Base-by-base conservation (phyloP, 2,888 invertebrate genomes). In the Subacronicta megacephala region DNA sequence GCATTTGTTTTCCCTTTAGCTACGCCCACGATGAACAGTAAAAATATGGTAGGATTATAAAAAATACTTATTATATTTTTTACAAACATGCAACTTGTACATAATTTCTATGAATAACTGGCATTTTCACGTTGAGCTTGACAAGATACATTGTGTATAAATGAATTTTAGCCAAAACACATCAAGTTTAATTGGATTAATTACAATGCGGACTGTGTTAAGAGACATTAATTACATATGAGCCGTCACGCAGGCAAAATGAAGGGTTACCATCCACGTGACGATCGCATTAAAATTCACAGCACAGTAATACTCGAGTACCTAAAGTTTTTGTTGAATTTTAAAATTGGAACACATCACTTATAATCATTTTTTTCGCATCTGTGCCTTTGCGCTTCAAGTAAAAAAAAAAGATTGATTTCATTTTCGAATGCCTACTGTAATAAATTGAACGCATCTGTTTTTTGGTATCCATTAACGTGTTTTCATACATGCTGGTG, bases 141-240 rank as follows among this genome's bases (percentile, higher is more conserved):
- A 31, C 31, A 36, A 35, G 16, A 20, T 7, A 41, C 9, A 33
- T 40, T 42, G 15, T 46, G 16, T 36, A 53, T 49, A 18, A 53
- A 41, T 38, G 15, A 36, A 44, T 52, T 53, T 38, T 18, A 44
- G n/a, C 37, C 41, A 43, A 7, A 40, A 45, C 47, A 53, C 49
- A 44, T 57, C 33, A 49, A 60, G 50, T 67, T 68, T 60, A 72
- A 81, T 82, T 67, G 72, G 52, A 74, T 76, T 69, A 76, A 75
- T 79, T 75, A 77, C 57, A 52, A 76, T 75, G 72, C 65, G 64
- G 75, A 57, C 56, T 57, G 38, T 45, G 66, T 59, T 60, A 66
- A 54, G 47, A 55, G 59, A 69, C 72, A 78, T 77, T 77, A 79
- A 80, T 81, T 77, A 78, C 70, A 62, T 70, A 60, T 36, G 65